Percentiles rank a stretch among this genome's conserved stretches.
Evolutionary conservation across 2,888 invertebrate species (phyloP).

Genomic region (Coenonympha glycerion): DNA sequence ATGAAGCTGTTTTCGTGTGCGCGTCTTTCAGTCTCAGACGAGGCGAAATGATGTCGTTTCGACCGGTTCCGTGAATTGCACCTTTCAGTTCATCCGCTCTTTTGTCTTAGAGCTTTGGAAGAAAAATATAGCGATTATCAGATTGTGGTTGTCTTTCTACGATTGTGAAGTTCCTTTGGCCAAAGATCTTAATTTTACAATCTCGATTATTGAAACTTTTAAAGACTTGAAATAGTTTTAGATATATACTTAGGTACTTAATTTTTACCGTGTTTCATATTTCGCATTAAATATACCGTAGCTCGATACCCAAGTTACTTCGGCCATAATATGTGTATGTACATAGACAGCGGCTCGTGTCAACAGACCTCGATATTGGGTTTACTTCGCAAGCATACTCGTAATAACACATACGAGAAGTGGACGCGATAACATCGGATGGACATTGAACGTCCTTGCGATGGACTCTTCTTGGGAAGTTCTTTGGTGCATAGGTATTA

Average conservation of each 20-base stretch:
- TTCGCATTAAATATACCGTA: background rate
- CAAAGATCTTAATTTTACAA: too few species aligned
- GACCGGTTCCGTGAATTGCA: background rate
- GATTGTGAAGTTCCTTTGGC: too few species aligned
- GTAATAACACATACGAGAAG: conserved; percentile 44
- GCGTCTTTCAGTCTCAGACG: conserved; percentile 40
- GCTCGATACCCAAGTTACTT: background rate
- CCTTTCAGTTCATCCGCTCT: background rate
- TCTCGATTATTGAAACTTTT: too few species aligned
- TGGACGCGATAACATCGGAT: conserved; percentile 8
- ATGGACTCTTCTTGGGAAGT: conserved; percentile 9
- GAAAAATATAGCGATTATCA: too few species aligned
- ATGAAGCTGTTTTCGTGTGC: conserved; percentile 49
- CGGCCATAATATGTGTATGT: background rate
- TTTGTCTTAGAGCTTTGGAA: too few species aligned
- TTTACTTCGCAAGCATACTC: conserved; percentile 13
- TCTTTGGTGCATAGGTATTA: background rate
- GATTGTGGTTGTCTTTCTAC: too few species aligned
- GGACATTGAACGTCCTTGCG: conserved; percentile 12
- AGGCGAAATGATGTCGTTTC: background rate
- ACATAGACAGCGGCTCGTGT: conserved; percentile 1
- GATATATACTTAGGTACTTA: too few species aligned
- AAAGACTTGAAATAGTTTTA: too few species aligned
- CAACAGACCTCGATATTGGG: conserved; percentile 10
- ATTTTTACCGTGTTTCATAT: too few species aligned